Conservation (phyloP, 2,888 invertebrate species). For the Drosophila heteroneura region DNA sequence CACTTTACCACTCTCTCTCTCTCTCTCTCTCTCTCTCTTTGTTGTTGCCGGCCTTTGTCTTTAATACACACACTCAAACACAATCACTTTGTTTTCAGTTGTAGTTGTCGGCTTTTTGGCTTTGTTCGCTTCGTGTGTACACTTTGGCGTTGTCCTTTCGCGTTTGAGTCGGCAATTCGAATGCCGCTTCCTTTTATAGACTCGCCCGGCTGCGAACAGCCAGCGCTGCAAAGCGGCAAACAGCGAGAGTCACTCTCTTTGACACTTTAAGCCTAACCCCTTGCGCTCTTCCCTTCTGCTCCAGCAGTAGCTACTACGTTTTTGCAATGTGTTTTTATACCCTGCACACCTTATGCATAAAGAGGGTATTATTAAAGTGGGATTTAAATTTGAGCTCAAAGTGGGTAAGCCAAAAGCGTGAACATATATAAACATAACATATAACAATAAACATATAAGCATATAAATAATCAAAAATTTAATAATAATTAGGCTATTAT, state of each 20-base stretch:
- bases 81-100: constrained; percentile 3
- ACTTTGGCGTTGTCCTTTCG: constrained; percentile 74
- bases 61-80: constrained; percentile 24
- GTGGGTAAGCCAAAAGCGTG: not conserved
- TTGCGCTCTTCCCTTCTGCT: constrained; percentile 6
- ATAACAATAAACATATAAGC: not conserved
- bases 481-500: too few species aligned
- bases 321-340: constrained; percentile 32
- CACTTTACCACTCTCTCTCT: not conserved
- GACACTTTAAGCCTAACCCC: constrained; percentile 8
- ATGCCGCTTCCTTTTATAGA: constrained; percentile 82
- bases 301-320: constrained; percentile 23
- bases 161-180: constrained; percentile 80
- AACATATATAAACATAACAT: not conserved
- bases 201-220: constrained; percentile 60
- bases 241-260: constrained; percentile 6
- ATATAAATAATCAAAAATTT: too few species aligned
- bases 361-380: not conserved
- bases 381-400: not conserved
- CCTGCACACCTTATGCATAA: not conserved
- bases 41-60: constrained; percentile 71
- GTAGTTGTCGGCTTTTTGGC: constrained; percentile 48
- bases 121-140: constrained; percentile 50
- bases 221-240: constrained; percentile 44
- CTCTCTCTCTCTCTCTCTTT: constrained; percentile 23